Evolutionary conservation across 2,797 vertebrate genomes (phyloP), one percentile per base, ranked within the genome.

Genomic region (Amblyopsis hoosieri): DNA sequence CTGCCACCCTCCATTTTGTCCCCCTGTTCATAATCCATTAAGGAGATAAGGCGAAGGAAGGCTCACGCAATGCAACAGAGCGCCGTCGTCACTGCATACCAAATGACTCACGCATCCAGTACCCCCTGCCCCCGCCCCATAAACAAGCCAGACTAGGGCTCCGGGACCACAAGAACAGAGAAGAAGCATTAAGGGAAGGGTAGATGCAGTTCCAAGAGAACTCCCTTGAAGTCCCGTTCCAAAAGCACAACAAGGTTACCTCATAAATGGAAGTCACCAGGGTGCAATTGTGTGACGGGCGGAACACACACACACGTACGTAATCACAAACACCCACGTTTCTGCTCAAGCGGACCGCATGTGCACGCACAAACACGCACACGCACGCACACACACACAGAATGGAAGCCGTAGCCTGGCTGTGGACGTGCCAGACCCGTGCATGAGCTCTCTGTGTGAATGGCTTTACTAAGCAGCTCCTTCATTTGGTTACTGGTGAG

Each of bases 21-120:
- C 75, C 71, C 70, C 71, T 82, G 78, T 81, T 88, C 85, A 85
- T 87, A 90, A 88, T 87, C 83, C 87, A 90, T 90, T 90, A 87
- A 81, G 76, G 75, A 89, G 90, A 89, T 90, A 89, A 89, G 86
- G 69, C 69, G 49, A 69, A 77, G 76, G 79, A 69, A 77, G 76
- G 79, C 85, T 84, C 72, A 78, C 76, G 80, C 83, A 79, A 75
- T 76, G 74, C 85, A 83, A 89, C 79, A 81, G 76, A 86, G 72
- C 56, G 58, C 50, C 54, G 62, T 68, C 69, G 80, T 81, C 54
- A 54, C 78, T 75, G 87, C 82, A 89, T 84, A 86, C 80, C 54
- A 87, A 88, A 85, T 82, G 80, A 81, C 84, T 82, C 76, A 83
- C 60, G 56, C 50, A 57, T 54, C 57, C 49, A 8, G 11, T 37